phyloP scores from a whole-genome alignment of 2,797 vertebrate species.

The Sorex maritimensis region DNA sequence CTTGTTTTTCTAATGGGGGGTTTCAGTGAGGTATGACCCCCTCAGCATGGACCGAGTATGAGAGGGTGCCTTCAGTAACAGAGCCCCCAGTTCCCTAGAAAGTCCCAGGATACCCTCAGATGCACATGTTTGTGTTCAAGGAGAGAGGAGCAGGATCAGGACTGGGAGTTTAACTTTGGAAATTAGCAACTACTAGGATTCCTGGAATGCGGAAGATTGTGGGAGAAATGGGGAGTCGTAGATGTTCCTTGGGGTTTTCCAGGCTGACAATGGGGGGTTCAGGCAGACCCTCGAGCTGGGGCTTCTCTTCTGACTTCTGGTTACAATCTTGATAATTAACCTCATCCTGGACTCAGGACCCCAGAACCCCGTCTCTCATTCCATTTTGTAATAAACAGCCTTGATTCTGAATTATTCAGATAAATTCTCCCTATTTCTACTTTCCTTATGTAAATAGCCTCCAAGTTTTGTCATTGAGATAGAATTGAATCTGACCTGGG shows the following conservation, averaged over 20 bases:
- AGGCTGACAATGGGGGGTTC: fast-evolving
- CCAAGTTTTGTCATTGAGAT: slow-evolving; percentile 74
- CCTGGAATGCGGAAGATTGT: not conserved
- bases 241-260: not conserved
- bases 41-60: not conserved
- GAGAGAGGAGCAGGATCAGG: not conserved
- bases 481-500: slow-evolving; percentile 79
- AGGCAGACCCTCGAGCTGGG: not conserved
- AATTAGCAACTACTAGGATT: not conserved
- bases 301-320: not conserved
- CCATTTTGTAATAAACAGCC: slow-evolving; percentile 59
- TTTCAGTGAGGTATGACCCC: not conserved
- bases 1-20: not conserved
- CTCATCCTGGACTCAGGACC: not conserved
- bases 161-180: not conserved
- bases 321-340: not conserved
- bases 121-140: not conserved
- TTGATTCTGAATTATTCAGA: slow-evolving; percentile 81
- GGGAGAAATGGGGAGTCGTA: not conserved
- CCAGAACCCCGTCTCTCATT: not conserved
- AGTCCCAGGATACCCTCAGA: not conserved
- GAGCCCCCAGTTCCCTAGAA: not conserved
- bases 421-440: slow-evolving; percentile 66
- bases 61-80: not conserved
- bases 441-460: slow-evolving; percentile 79